A percentile compares a stretch with the other conserved stretches of the same genome.
Evolutionary conservation across 2,888 invertebrate species (phyloP).

Genomic region (Cataglyphis albicans): DNA sequence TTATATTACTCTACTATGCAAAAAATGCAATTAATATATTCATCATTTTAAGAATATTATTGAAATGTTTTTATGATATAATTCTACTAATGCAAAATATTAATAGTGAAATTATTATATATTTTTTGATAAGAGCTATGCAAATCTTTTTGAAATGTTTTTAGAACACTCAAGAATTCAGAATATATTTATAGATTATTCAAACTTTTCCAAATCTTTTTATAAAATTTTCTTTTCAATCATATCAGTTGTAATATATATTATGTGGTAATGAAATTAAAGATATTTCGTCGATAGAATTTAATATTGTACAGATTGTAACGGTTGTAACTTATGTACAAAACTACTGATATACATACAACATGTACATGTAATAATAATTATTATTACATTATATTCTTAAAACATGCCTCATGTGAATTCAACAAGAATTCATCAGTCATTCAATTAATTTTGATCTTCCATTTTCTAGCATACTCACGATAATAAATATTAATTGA

Average conservation of each 20-base stretch:
- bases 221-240: neutral
- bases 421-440: slow-evolving; percentile 75
- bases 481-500: slow-evolving; percentile 74
- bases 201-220: slow-evolving; percentile 6
- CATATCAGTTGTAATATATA: slow-evolving; percentile 18
- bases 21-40: slow-evolving; percentile 17
- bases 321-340: slow-evolving; percentile 83
- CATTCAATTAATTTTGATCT: slow-evolving; percentile 73
- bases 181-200: slow-evolving; percentile 17
- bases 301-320: slow-evolving; percentile 80
- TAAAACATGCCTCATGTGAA: slow-evolving; percentile 69
- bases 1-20: neutral
- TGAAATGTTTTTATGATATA: slow-evolving; percentile 9
- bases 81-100: slow-evolving; percentile 28
- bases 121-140: slow-evolving; percentile 16
- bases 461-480: slow-evolving; percentile 66
- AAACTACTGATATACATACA: slow-evolving; percentile 83
- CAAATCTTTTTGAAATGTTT: slow-evolving; percentile 21
- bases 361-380: slow-evolving; percentile 79
- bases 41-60: slow-evolving; percentile 35
- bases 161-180: neutral
- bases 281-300: slow-evolving; percentile 72
- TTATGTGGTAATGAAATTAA: slow-evolving; percentile 50
- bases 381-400: slow-evolving; percentile 76
- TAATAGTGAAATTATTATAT: slow-evolving; percentile 31